These are phyloP conservation scores for Nephrotoma flavescens DNA, from an alignment of 2,888 invertebrate species.

Conservation along the genomic window DNA sequence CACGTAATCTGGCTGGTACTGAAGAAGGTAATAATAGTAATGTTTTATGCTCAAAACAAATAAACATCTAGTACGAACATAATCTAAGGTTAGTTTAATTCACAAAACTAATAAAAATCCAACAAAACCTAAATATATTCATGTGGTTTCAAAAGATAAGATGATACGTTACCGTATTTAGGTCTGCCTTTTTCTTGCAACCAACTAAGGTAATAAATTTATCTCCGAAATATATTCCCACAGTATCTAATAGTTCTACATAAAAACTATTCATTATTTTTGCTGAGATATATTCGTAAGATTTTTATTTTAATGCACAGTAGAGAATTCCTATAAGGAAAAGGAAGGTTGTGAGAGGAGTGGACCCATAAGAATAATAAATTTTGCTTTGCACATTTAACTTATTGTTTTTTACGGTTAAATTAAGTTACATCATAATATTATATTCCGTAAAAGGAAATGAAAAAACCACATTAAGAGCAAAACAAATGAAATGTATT, in stretches of 20 bases:
- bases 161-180: neutral
- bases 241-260: neutral
- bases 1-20: neutral
- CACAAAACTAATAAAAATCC: neutral
- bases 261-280: neutral
- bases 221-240: neutral
- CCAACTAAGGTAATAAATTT: neutral
- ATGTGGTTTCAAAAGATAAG: neutral
- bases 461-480: neutral
- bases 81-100: neutral
- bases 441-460: too few relatives aligned
- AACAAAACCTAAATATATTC: neutral
- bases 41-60: neutral
- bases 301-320: too few relatives aligned
- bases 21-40: neutral
- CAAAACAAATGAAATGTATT: neutral
- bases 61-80: neutral
- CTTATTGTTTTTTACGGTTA: neutral
- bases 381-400: neutral
- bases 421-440: neutral
- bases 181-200: neutral
- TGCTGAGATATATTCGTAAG: too few relatives aligned
- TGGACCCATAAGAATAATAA: neutral
- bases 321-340: too few relatives aligned
- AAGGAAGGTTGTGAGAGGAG: too few relatives aligned